Evolutionary conservation across 1,140 invertebrate genomes (phyloP), one percentile per base, ranked within the genome.

Genomic region (Sipha flava): DNA sequence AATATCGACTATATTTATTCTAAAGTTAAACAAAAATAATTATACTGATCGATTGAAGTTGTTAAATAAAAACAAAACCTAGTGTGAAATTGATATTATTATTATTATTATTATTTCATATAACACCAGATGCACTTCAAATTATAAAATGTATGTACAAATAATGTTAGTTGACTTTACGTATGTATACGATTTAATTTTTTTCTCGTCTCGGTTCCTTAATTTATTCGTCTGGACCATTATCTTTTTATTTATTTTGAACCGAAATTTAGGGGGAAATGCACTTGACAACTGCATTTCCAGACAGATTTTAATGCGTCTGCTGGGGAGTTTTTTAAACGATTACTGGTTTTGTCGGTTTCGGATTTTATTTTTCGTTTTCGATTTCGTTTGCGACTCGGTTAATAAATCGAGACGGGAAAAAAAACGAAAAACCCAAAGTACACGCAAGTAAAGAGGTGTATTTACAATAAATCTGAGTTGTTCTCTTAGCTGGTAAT

Each of bases 271-370:
- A 77, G 73, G 73, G 73, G 73, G 73, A 77, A 77, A 77, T 77
- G 73, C 73, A 77, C 73, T 77, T 77, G 52, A 40, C 70, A 47
- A 73, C 73, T 77, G 73, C 73, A 77, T 77, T 77, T 77, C 73
- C 73, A 77, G 73, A 77, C 73, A n/a, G 73, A 59, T 77, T 77
- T 77, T 77, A 77, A 77, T 77, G 73, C 52, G 73, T 77, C 73
- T 77, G 37, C 73, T 23, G n/a, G 52, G 34, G 18, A 14, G 52
- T 77, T 77, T 77, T 77, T 77, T 77, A 77, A 57, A 77, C 52
- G 52, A 77, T 59, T 77, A 77, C 73, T 59, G 73, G 73, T 77
- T 77, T 77, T 43, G 31, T 77, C 37, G 12, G 52, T 77, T 77
- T 75, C 49, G 31, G 31, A 54, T 77, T 77, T 77, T 43, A 59